These are phyloP conservation scores for Erebia palarica DNA, from an alignment of 2,888 invertebrate genomes.

Conservation along the genomic window DNA sequence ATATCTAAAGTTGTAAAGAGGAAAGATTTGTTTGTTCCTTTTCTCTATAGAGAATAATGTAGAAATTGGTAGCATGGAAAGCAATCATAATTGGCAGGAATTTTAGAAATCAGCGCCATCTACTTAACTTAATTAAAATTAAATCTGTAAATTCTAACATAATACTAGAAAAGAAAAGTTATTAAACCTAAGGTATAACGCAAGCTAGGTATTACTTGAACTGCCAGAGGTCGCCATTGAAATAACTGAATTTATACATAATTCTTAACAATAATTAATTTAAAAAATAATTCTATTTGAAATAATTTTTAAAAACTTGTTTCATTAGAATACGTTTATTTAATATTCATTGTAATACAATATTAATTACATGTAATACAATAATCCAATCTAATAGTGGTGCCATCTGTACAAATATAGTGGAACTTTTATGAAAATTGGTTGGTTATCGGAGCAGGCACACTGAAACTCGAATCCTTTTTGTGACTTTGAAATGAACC, in stretches of 20 bases:
- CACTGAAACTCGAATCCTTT: not conserved
- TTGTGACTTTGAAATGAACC: not conserved
- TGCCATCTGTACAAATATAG: constrained; percentile 3
- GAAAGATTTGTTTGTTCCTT: too few relatives aligned
- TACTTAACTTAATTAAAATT: not conserved
- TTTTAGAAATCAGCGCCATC: not conserved
- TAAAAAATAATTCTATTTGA: not conserved
- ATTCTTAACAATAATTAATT: not conserved
- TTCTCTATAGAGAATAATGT: too few relatives aligned
- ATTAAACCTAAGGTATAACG: not conserved
- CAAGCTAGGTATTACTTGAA: not conserved
- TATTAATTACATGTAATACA: too few relatives aligned
- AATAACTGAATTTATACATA: not conserved
- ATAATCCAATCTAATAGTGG: not conserved
- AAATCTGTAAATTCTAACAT: not conserved
- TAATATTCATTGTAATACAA: not conserved
- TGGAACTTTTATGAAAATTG: constrained; percentile 5
- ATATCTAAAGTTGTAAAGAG: too few relatives aligned
- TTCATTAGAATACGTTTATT: not conserved
- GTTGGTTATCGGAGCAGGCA: not conserved
- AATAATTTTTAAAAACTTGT: not conserved
- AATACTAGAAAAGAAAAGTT: not conserved
- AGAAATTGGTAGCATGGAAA: too few relatives aligned
- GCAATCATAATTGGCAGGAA: too few relatives aligned
- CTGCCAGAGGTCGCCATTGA: not conserved